Evolutionary conservation across 2,113 vertebrate genomes (phyloP), one percentile per base, ranked within the genome.

Genomic region (Leptosomus discolor): DNA sequence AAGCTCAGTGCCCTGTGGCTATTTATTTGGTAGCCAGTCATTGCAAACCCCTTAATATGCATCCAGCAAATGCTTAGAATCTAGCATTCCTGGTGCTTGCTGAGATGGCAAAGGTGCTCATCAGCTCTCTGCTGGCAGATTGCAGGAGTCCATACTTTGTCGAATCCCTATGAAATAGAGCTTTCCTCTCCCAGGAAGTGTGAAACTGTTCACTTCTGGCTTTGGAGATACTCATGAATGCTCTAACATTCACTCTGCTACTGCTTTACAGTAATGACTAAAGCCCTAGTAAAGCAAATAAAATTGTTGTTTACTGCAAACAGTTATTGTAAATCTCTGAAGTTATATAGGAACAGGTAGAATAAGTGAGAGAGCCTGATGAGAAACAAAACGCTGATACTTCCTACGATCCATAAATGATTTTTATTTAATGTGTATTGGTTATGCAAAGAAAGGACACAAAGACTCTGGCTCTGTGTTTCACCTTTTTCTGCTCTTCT

Each of bases 21-120:
- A 57, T 95, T 97, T 96, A 95, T 97, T 97, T 97, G 95, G 88
- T 91, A 82, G 94, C 73, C 83, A 78, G 71, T 76, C 86, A 30
- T 34, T 90, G 91, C 89, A 96, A 89, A 91, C 56, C 69, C 77
- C 30, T 83, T 88, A 53, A 73, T 50, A 19, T 45, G 53, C 91
- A 92, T 68, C 91, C 12, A 9, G 73, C 69, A 95, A 87, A 61
- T 34, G 61, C 77, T 87, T 53, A 7, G 19, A 45, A 64, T 85
- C 27, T 36, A 20, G 41, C 75, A 92, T 95, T 94, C 91, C 95
- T 95, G 65, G 7, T 96, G 96, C 53, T 78, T 85, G 80, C 88
- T 78, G 83, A 92, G 80, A n/a, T 90, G 91, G 80, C 81, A 87
- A 32, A 89, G 75, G 39, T 39, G 69, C 69, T 53, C 32, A 6